Conservation (phyloP, 2,113 vertebrate species). For the Peucedramus taeniatus region DNA sequence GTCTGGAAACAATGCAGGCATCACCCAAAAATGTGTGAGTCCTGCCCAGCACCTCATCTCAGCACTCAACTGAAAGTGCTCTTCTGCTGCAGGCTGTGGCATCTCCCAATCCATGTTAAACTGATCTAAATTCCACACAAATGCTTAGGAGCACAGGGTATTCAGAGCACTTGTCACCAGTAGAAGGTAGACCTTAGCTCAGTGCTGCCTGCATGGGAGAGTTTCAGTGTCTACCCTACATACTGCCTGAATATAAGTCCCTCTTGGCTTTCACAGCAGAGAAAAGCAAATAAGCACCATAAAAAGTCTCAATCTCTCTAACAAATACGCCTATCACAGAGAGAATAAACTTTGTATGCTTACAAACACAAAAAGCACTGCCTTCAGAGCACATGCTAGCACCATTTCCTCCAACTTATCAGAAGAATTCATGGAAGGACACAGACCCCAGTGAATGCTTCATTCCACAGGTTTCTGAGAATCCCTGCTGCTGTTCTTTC, state of each 20-base stretch:
- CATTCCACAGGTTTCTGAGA: neutral
- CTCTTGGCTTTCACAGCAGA: neutral
- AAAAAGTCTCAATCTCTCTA: neutral
- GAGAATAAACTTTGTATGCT: neutral
- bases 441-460: neutral
- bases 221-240: neutral
- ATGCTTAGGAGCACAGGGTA: neutral
- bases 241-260: rapidly evolving
- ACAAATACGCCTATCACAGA: neutral
- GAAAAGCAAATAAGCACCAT: neutral
- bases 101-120: neutral
- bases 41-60: neutral
- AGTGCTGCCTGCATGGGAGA: neutral
- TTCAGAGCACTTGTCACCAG: neutral
- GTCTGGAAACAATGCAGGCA: neutral
- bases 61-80: rapidly evolving
- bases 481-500: neutral
- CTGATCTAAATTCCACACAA: neutral
- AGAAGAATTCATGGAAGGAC: neutral
- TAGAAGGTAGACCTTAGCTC: neutral
- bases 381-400: neutral
- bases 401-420: neutral
- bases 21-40: neutral
- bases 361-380: neutral
- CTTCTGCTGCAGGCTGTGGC: neutral